Conservation (phyloP, 1,140 invertebrate genomes). For the Drosophila kepulauana region DNA sequence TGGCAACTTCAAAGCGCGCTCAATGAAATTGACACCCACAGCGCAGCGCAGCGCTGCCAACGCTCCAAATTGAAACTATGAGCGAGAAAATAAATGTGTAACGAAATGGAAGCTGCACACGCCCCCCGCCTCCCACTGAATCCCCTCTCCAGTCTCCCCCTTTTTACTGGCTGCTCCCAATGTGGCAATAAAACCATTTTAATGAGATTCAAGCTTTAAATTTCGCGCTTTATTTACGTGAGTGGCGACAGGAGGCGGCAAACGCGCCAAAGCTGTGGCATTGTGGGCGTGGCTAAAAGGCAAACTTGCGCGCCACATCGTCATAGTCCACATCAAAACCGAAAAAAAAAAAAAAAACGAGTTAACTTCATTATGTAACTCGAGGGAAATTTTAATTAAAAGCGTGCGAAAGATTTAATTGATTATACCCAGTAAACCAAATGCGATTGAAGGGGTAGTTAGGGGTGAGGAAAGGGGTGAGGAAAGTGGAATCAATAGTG, state of each 20-base stretch:
- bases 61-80: constrained; percentile 72
- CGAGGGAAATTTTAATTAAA: constrained; percentile 76
- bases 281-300: constrained; percentile 27
- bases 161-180: constrained; percentile 21
- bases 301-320: constrained; percentile 29
- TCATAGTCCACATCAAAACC: constrained; percentile 4
- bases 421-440: constrained; percentile 55
- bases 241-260: constrained; percentile 43
- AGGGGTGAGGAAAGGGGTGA: neutral
- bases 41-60: constrained; percentile 66
- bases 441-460: neutral
- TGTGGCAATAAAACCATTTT: constrained; percentile 79
- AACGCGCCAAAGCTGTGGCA: neutral
- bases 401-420: constrained; percentile 75
- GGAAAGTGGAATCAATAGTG: neutral
- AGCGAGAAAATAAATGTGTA: constrained; percentile 75
- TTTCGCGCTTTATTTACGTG: constrained; percentile 79
- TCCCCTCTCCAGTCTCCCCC: neutral
- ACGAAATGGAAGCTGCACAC: constrained; percentile 66
- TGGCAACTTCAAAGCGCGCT: constrained; percentile 71
- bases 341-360: constrained; percentile 36
- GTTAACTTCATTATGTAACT: constrained; percentile 74
- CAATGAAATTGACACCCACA: constrained; percentile 81
- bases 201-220: constrained; percentile 82
- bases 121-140: neutral